These are phyloP conservation scores for Nanorana parkeri DNA, from an alignment of 2,113 vertebrate species.

Conservation along the genomic window DNA sequence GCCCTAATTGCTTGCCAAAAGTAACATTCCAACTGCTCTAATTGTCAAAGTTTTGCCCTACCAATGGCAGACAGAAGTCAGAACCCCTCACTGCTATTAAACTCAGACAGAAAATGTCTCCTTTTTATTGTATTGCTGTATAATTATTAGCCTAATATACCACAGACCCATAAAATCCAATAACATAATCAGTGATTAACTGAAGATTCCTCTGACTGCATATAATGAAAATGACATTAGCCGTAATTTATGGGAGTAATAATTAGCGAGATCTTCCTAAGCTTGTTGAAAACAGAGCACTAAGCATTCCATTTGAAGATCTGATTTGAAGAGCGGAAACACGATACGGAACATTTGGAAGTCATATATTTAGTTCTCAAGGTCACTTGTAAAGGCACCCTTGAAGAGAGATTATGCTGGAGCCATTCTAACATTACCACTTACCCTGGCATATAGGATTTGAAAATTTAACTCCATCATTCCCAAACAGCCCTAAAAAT, in stretches of 20 bases:
- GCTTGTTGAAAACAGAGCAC: conserved; percentile 11
- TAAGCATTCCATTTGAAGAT: conserved; percentile 31
- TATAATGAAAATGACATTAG: conserved; percentile 37
- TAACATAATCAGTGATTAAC: conserved; percentile 31
- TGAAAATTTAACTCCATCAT: too few species aligned
- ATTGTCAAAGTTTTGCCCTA: too few species aligned
- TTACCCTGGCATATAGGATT: too few species aligned
- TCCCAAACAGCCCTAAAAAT: too few species aligned
- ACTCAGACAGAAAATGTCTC: not conserved
- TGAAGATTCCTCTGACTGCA: conserved; percentile 12
- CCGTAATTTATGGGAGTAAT: conserved; percentile 30
- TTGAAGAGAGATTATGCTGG: conserved; percentile 3
- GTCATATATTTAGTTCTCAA: conserved; percentile 31
- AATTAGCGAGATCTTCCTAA: conserved; percentile 16
- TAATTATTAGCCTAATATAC: conserved; percentile 20
- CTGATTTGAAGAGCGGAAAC: conserved; percentile 5
- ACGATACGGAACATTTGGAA: conserved; percentile 17
- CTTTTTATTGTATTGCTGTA: conserved; percentile 12
- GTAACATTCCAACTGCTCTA: too few species aligned
- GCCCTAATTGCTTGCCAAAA: too few species aligned
- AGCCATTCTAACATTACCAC: not conserved
- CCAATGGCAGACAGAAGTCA: too few species aligned
- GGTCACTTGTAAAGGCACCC: conserved; percentile 32
- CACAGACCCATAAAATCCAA: conserved; percentile 29
- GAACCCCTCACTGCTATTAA: too few species aligned